phyloP scores from a whole-genome alignment of 2,888 invertebrate species.

The Spicauda simplicius region DNA sequence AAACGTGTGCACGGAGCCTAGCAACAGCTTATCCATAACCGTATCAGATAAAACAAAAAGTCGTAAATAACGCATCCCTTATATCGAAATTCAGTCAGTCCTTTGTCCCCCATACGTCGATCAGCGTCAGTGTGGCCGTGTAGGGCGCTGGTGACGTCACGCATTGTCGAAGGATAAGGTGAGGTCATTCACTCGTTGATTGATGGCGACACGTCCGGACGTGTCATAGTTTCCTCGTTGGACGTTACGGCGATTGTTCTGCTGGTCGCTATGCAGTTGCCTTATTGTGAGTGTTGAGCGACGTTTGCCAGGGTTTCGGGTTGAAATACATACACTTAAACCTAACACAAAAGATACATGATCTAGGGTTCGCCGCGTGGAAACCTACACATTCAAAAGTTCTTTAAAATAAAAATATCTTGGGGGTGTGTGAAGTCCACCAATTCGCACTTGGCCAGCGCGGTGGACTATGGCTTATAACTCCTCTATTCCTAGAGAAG shows the following conservation, averaged over 20 bases:
- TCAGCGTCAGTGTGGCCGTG: slow-evolving; percentile 35
- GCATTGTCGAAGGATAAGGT: slow-evolving; percentile 52
- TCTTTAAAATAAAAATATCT: too few relatives aligned
- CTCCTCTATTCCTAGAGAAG: too few relatives aligned
- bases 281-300: slow-evolving; percentile 5
- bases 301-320: background rate
- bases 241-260: slow-evolving; percentile 39
- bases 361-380: too few relatives aligned
- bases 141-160: slow-evolving; percentile 51
- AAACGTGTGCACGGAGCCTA: background rate
- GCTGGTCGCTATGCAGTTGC: slow-evolving; percentile 19
- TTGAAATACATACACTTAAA: too few relatives aligned
- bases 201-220: slow-evolving; percentile 59
- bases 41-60: slow-evolving; percentile 36
- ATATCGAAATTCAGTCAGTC: slow-evolving; percentile 39
- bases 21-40: slow-evolving; percentile 23
- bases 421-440: too few relatives aligned
- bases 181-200: slow-evolving; percentile 71
- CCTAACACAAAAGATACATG: too few relatives aligned
- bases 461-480: too few relatives aligned
- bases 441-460: too few relatives aligned
- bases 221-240: slow-evolving; percentile 45
- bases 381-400: too few relatives aligned
- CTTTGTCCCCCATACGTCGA: slow-evolving; percentile 49
- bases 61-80: slow-evolving; percentile 35